phyloP scores from a whole-genome alignment of 2,113 vertebrate species.

The Scomber japonicus region DNA sequence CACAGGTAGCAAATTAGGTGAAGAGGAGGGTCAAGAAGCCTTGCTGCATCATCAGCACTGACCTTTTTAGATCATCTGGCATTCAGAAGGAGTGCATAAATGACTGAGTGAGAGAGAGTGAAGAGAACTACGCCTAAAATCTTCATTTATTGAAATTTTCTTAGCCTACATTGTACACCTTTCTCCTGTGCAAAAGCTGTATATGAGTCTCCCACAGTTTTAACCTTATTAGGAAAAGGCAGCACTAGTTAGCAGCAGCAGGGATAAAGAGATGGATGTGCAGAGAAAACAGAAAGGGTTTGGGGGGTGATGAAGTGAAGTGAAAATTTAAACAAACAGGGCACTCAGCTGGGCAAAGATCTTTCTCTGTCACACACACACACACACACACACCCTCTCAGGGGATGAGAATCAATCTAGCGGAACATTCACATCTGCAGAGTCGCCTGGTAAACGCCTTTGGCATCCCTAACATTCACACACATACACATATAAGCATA shows the following conservation, averaged over 20 bases:
- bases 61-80: not conserved
- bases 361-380: constrained; percentile 21
- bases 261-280: constrained; percentile 4
- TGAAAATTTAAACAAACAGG: constrained; percentile 57
- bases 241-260: constrained; percentile 15
- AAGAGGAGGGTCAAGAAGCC: too few relatives aligned
- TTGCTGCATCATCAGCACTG: not conserved
- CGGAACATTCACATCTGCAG: constrained; percentile 71
- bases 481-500: not conserved
- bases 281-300: constrained; percentile 29
- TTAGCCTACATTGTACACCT: not conserved
- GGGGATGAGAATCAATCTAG: constrained; percentile 62
- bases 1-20: too few relatives aligned
- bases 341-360: constrained; percentile 37
- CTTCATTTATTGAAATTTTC: not conserved
- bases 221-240: constrained; percentile 45
- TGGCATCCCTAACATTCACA: constrained; percentile 42
- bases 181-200: not conserved
- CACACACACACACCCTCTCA: constrained; percentile 9
- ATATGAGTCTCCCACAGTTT: not conserved
- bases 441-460: constrained; percentile 45
- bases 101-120: not conserved
- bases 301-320: constrained; percentile 11
- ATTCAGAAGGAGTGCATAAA: not conserved
- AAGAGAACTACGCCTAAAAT: not conserved